These are phyloP conservation scores for Argya squamiceps DNA, from an alignment of 2,797 vertebrate genomes.

Conservation along the genomic window DNA sequence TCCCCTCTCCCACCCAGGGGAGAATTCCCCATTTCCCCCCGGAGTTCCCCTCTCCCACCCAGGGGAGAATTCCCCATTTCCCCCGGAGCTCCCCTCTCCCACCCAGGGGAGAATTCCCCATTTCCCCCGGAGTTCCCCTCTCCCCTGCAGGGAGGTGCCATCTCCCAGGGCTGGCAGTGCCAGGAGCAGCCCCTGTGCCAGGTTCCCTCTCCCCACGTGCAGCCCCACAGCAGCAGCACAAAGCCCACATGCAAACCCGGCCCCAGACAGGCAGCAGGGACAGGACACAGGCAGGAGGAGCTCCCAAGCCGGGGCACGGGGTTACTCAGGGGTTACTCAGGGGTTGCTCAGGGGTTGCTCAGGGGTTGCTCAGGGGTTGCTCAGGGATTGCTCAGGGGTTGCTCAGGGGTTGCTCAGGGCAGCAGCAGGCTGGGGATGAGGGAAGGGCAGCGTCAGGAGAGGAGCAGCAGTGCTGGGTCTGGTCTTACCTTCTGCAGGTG, in stretches of 20 bases:
- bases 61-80: too few species aligned
- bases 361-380: background rate
- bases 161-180: too few species aligned
- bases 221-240: background rate
- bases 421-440: background rate
- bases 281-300: background rate
- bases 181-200: too few species aligned
- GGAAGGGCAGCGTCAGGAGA: background rate
- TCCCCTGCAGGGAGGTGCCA: too few species aligned
- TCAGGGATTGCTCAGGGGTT: too few species aligned
- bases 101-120: too few species aligned
- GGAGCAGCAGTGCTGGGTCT: background rate
- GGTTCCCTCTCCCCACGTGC: too few species aligned
- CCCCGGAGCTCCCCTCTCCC: too few species aligned
- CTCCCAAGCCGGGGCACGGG: background rate
- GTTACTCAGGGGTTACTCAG: background rate
- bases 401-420: background rate
- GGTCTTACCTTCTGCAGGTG: background rate
- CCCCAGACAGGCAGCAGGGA: background rate
- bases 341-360: background rate
- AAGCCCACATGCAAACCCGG: background rate
- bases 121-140: too few species aligned
- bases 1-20: too few species aligned
- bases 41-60: too few species aligned
- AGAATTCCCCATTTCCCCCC: too few species aligned